These are phyloP conservation scores for Lycaena phlaeas DNA, from an alignment of 2,888 invertebrate genomes.

Conservation along the genomic window DNA sequence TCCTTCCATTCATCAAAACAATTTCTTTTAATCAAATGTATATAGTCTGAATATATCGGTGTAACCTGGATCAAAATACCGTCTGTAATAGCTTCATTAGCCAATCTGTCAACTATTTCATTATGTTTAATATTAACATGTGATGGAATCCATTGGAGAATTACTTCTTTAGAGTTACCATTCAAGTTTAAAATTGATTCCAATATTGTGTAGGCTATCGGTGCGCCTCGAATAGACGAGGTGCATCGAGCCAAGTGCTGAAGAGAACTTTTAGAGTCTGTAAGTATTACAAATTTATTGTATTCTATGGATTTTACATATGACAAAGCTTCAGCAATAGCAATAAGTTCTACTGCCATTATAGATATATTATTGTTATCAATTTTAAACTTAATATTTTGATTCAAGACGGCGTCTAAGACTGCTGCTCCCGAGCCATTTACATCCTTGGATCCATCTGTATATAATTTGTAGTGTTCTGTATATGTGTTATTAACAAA, in stretches of 20 bases:
- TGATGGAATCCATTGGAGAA: conserved; percentile 3
- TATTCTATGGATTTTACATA: background rate
- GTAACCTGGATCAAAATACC: background rate
- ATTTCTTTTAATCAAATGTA: background rate
- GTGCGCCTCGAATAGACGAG: conserved; percentile 2
- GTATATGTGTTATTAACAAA: background rate
- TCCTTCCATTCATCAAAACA: background rate
- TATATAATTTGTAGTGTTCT: conserved; percentile 1
- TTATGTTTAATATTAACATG: conserved; percentile 4
- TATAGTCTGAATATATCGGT: background rate
- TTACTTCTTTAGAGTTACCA: background rate
- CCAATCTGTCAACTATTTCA: conserved; percentile 2
- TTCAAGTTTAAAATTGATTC: background rate
- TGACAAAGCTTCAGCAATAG: too few relatives aligned
- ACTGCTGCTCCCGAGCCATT: too few relatives aligned
- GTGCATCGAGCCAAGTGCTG: conserved; percentile 8
- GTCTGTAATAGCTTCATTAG: conserved; percentile 1
- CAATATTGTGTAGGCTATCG: conserved; percentile 7
- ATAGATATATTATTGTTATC: too few relatives aligned
- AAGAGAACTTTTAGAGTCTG: background rate
- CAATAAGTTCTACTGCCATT: too few relatives aligned
- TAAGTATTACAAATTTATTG: background rate
- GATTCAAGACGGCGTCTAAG: too few relatives aligned
- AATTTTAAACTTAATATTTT: too few relatives aligned
- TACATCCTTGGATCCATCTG: background rate